phyloP scores from a whole-genome alignment of 2,888 invertebrate genomes.

The Temnothorax rugatulus region DNA sequence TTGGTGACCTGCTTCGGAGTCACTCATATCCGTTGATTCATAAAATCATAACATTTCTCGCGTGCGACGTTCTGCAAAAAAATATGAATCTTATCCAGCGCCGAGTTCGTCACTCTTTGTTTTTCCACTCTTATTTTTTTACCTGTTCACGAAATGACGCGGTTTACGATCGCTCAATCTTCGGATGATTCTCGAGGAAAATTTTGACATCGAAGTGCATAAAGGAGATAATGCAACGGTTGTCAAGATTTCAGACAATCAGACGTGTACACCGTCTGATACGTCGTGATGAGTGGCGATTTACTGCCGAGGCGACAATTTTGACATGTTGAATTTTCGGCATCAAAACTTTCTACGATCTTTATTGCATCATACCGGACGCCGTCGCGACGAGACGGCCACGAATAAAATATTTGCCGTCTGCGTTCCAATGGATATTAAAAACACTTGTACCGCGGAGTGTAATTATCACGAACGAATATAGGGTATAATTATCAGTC shows the following conservation, averaged over 20 bases:
- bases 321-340: background rate
- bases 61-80: background rate
- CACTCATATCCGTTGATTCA: background rate
- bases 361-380: constrained; percentile 39
- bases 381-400: background rate
- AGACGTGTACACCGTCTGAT: background rate
- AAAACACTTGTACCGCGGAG: background rate
- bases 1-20: constrained; percentile 5
- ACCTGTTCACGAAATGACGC: background rate
- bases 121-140: constrained; percentile 6
- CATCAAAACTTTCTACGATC: constrained; percentile 31
- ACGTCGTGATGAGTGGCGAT: background rate
- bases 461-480: background rate
- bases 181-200: background rate
- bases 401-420: background rate
- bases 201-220: background rate
- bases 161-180: background rate
- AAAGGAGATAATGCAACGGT: background rate
- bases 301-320: background rate
- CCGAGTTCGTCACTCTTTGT: background rate
- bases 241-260: background rate
- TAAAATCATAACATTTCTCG: background rate
- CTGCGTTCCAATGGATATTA: background rate
- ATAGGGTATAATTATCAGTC: background rate
- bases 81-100: background rate